Conservation (phyloP, 2,113 vertebrate species). For the Ochotona princeps region DNA sequence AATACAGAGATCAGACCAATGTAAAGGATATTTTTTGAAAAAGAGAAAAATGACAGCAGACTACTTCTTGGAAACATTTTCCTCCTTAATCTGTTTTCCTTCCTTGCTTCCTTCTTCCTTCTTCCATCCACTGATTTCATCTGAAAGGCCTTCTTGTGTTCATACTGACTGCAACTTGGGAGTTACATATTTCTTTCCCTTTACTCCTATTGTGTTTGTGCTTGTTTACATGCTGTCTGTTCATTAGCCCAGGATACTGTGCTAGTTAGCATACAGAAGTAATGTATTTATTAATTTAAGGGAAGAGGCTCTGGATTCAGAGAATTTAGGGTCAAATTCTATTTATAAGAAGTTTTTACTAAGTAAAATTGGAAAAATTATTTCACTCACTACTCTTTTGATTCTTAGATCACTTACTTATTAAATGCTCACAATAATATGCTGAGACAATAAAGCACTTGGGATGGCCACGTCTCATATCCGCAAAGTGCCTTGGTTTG, state of each 20-base stretch:
- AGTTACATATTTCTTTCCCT: background rate
- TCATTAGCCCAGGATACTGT: background rate
- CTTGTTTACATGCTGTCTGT: background rate
- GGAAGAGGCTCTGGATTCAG: background rate
- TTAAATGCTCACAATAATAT: background rate
- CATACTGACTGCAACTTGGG: rapidly evolving
- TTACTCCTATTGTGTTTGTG: background rate
- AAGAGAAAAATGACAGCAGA: background rate
- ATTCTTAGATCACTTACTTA: background rate
- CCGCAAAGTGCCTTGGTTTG: too few relatives aligned
- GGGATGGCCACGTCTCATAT: too few relatives aligned
- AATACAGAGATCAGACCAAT: background rate
- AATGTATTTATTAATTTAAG: background rate
- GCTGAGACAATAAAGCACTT: too few relatives aligned
- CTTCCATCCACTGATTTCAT: background rate
- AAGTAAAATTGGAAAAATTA: background rate
- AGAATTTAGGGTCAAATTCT: background rate
- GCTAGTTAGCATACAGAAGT: background rate
- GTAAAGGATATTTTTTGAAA: background rate
- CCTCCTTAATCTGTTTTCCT: background rate
- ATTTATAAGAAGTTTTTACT: background rate
- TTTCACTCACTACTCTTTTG: background rate
- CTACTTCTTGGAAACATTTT: background rate
- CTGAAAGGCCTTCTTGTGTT: background rate
- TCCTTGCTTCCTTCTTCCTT: too few relatives aligned